phyloP scores from a whole-genome alignment of 2,797 vertebrate genomes.

The Loriculus beryllinus region DNA sequence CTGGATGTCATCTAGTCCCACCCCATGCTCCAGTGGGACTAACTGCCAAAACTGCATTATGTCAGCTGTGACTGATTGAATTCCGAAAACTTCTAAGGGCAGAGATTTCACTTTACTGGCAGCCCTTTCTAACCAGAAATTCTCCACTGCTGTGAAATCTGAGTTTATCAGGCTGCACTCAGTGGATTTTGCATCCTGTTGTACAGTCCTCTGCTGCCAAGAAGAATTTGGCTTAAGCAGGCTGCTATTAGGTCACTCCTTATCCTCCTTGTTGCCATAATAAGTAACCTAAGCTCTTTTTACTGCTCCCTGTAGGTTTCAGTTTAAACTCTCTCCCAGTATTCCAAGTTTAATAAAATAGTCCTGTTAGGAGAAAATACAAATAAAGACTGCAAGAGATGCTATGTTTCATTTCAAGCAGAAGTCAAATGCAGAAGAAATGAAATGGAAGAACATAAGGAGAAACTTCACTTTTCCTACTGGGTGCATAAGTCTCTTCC shows the following conservation, averaged over 20 bases:
- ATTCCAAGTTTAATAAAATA: background rate
- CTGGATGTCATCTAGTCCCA: background rate
- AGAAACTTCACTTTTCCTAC: background rate
- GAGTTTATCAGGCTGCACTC: background rate
- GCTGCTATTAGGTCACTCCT: background rate
- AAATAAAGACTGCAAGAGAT: background rate
- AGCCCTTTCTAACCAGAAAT: background rate
- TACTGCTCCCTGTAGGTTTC: background rate
- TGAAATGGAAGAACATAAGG: background rate
- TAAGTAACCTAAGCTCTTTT: background rate
- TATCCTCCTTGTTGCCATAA: background rate
- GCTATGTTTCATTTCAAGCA: background rate
- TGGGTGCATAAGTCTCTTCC: background rate
- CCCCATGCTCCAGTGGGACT: rapidly evolving
- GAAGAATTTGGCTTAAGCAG: background rate
- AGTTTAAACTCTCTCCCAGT: background rate
- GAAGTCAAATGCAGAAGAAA: background rate
- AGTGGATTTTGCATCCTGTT: background rate
- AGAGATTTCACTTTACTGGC: background rate
- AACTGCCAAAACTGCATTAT: rapidly evolving
- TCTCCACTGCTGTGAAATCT: background rate
- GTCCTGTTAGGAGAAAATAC: background rate
- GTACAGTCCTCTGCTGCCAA: background rate
- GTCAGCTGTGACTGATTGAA: background rate
- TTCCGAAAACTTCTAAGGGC: background rate